Base-by-base conservation (phyloP, 92 coral and sea anemone species). In the Porites divaricata region DNA sequence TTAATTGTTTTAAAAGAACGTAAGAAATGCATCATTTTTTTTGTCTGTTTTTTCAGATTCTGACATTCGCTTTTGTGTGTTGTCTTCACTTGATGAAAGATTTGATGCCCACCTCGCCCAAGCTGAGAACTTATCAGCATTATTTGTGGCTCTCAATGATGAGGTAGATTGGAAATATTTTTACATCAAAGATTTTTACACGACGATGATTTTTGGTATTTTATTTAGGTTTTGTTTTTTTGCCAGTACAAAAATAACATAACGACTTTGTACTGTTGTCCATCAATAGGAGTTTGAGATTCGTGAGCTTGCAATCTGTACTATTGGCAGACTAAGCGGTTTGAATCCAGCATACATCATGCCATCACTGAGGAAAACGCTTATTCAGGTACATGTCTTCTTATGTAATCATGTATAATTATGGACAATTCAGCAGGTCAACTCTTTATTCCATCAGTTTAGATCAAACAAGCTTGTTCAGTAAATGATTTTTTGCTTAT, bases 101-200 rank as follows among this genome's bases (percentile, higher is more conserved):
- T 97, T 97, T 89, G 99, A 97, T 79, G 98, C 99, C 20, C 99
- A 97, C 68, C 88, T 97, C 41, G 99, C 99, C 14, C 99, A 97
- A 72, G 99, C 99, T 41, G 99, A 97, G 82, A 95, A 94, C 69
- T 76, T 97, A 41, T 95, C 98, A 17, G 98, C 98, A 21, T 93
- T 97, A 63, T 97, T 97, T 72, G 99, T 97, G 63, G 99, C 99
- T 53, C 88, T 97, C 22, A 97, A 93, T 75, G 99, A 97, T 78
- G 99, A 97, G 98, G 98, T 94, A 72, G n/a, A 45, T 1, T 16
- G 12, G 6, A n/a, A 9, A 12, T 0, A 67, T 67, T 28, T 28
- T 0, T 28, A 35, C 7, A 4, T 35, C 45, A 35, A 35, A 35
- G 45, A 35, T 0, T 0, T 35, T 35, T 35, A 3, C 45, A 35